These are phyloP conservation scores for Drosophila silvestris DNA, from an alignment of 2,888 invertebrate species.

Conservation along the genomic window DNA sequence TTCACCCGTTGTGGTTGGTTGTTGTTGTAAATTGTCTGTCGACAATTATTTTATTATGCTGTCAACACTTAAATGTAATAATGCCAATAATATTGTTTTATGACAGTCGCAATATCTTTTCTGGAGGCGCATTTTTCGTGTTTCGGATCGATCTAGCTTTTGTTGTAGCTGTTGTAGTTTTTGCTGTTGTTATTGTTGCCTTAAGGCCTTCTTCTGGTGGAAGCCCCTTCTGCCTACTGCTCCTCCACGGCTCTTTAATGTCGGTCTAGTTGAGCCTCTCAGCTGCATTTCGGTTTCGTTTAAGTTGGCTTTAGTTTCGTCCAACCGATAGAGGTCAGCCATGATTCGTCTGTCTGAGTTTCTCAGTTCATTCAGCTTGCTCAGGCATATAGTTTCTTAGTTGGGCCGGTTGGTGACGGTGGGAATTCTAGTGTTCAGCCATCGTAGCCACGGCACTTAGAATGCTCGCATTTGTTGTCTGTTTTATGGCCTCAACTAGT, in stretches of 20 bases:
- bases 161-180: slow-evolving; percentile 20
- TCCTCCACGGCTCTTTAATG: slow-evolving; percentile 70
- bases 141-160: slow-evolving; percentile 45
- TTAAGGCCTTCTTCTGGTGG: slow-evolving; percentile 42
- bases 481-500: slow-evolving; percentile 73
- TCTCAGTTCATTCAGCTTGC: slow-evolving; percentile 27
- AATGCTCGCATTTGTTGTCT: slow-evolving; percentile 65
- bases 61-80: slow-evolving; percentile 84
- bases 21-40: slow-evolving; percentile 80
- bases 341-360: slow-evolving; percentile 60
- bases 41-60: slow-evolving; percentile 85
- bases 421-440: slow-evolving; percentile 68
- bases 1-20: slow-evolving; percentile 50
- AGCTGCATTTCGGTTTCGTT: slow-evolving; percentile 75
- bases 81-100: slow-evolving; percentile 83
- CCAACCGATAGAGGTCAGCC: slow-evolving; percentile 72
- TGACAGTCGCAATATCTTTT: slow-evolving; percentile 76
- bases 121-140: slow-evolving; percentile 67
- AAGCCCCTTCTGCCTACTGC: slow-evolving; percentile 20
- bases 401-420: slow-evolving; percentile 55
- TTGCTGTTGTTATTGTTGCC: slow-evolving; percentile 35
- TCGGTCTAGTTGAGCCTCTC: slow-evolving; percentile 72
- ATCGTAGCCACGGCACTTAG: slow-evolving; percentile 45
- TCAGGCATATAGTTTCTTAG: slow-evolving; percentile 48
- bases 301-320: slow-evolving; percentile 60